These are phyloP conservation scores for Menidia beryllina DNA, from an alignment of 2,113 vertebrate genomes.

Conservation along the genomic window DNA sequence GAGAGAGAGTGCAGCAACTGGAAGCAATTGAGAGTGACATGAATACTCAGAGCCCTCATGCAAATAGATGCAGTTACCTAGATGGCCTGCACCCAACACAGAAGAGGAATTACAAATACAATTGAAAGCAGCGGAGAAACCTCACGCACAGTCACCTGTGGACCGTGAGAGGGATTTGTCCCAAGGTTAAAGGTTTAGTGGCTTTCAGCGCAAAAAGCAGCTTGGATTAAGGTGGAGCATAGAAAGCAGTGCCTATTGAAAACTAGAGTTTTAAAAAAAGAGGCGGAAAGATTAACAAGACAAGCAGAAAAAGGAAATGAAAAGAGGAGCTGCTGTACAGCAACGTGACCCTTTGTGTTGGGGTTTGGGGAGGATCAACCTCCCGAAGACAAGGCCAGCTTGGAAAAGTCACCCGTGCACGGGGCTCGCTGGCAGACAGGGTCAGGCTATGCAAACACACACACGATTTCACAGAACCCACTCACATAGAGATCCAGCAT, in stretches of 20 bases:
- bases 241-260: constrained; percentile 12
- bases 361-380: constrained; percentile 62
- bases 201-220: constrained; percentile 49
- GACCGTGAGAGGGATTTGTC: constrained; percentile 14
- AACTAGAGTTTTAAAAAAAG: constrained; percentile 6
- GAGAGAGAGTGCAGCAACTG: constrained; percentile 52
- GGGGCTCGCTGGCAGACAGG: constrained; percentile 40
- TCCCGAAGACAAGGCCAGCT: constrained; percentile 60
- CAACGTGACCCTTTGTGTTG: constrained; percentile 68
- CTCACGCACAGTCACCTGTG: constrained; percentile 3
- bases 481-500: constrained; percentile 42
- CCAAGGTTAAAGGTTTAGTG: constrained; percentile 55
- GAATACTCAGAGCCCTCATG: constrained; percentile 56
- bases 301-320: constrained; percentile 19
- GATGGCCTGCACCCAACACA: constrained; percentile 47
- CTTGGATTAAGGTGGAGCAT: constrained; percentile 13
- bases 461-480: constrained; percentile 20
- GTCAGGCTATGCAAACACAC: constrained; percentile 48
- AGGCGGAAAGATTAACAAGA: constrained; percentile 33
- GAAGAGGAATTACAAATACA: constrained; percentile 36
- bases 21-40: constrained; percentile 68
- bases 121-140: constrained; percentile 26
- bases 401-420: constrained; percentile 71
- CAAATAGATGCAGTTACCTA: constrained; percentile 67
- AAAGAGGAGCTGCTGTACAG: constrained; percentile 35